These are phyloP conservation scores for Darevskia nairensis DNA, from an alignment of 2,797 vertebrate species.

Conservation along the genomic window DNA sequence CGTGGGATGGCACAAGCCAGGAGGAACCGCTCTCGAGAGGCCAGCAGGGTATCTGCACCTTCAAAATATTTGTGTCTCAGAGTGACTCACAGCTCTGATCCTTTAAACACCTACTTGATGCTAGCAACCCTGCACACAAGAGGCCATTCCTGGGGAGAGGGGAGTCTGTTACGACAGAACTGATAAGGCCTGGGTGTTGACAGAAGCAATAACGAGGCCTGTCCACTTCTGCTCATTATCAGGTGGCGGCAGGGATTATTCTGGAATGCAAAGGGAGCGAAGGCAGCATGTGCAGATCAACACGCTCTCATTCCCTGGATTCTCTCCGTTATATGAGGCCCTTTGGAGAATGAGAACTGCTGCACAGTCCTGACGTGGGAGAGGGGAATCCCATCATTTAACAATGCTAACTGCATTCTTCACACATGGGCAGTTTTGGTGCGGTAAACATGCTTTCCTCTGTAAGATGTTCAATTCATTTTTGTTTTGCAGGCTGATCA, in stretches of 20 bases:
- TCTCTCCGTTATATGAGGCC: background rate
- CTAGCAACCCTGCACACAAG: slow-evolving; percentile 5
- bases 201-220: slow-evolving; percentile 40
- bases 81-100: slow-evolving; percentile 15
- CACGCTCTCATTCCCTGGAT: slow-evolving; percentile 1
- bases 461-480: background rate
- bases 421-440: background rate
- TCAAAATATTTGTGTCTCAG: slow-evolving; percentile 37
- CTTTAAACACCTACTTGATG: slow-evolving; percentile 17
- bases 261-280: slow-evolving; percentile 11
- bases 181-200: slow-evolving; percentile 43
- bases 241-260: background rate
- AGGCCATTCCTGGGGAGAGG: background rate
- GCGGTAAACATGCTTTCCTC: background rate
- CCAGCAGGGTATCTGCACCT: slow-evolving; percentile 35
- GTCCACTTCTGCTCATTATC: slow-evolving; percentile 39
- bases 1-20: slow-evolving; percentile 1
- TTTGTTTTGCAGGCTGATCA: background rate
- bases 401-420: background rate
- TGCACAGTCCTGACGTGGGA: background rate
- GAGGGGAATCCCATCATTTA: background rate
- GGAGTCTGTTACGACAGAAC: slow-evolving; percentile 10
- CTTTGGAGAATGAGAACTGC: background rate
- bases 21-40: slow-evolving; percentile 26
- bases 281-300: background rate